Base-by-base conservation (phyloP, 2,113 vertebrate genomes). In the Laticauda colubrina region DNA sequence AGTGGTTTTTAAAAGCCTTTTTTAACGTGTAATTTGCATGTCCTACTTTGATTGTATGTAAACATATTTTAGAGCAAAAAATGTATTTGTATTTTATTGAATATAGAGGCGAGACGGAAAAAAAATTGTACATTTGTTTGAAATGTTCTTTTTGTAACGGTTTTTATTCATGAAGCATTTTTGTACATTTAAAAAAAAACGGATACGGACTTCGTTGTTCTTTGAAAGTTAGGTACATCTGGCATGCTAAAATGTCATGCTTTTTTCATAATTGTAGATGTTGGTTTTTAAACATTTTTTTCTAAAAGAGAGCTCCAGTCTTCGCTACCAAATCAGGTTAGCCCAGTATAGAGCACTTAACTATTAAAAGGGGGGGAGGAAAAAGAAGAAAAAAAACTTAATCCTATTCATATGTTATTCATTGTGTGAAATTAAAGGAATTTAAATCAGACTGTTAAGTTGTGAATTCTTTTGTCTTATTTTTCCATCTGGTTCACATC, bases 141-240 rank as follows among this genome's bases (percentile, higher is more conserved):
- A 99, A 99, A 99, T 99, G 98, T 99, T 99, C 99, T 98, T 98
- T 99, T 99, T 99, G 98, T 99, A 99, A 99, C 98, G 98, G 98
- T 99, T 99, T 99, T 99, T 99, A 99, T 99, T 99, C 99, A 99
- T 99, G 98, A 99, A 98, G 98, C 99, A 99, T 99, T 99, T 99
- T 99, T 99, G 99, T 99, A 99, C 98, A 99, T 99, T 99, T 98
- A 97, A 98, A 93, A 91, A 90, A 87, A 97, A 98, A 97, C 97
- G 97, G 97, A 98, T 97, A 98, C 96, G 97, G 97, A 98, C 97
- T 98, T 61, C 98, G 98, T 97, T 98, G 98, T 98, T 98, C 97
- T 97, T 98, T 97, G 98, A 98, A 97, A 97, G 97, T 97, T 98
- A 98, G 98, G 97, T 97, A 97, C 98, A 98, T 97, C 98, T 98